Conservation (phyloP, 1,140 invertebrate genomes). For the Adelges cooleyi region DNA sequence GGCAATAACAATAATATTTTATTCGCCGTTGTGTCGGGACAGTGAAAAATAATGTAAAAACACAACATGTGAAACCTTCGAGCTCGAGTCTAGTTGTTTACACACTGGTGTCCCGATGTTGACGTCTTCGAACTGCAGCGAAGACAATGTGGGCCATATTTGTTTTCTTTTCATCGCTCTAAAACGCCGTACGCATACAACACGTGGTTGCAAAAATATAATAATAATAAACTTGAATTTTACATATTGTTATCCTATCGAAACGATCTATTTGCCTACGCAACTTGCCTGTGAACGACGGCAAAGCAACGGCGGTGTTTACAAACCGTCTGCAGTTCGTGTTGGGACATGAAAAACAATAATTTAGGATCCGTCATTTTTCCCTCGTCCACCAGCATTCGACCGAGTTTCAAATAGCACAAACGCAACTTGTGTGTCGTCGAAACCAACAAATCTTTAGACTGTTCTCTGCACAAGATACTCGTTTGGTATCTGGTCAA, state of each 20-base stretch:
- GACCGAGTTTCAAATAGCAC: slow-evolving; percentile 47
- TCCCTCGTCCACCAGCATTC: slow-evolving; percentile 48
- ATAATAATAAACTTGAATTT: not conserved
- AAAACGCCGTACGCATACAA: slow-evolving; percentile 34
- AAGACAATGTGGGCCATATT: slow-evolving; percentile 45
- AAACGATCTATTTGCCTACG: not conserved
- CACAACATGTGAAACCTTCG: not conserved
- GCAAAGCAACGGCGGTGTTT: slow-evolving; percentile 41
- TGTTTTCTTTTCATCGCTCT: slow-evolving; percentile 54
- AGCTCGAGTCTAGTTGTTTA: not conserved
- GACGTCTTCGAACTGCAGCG: slow-evolving; percentile 52
- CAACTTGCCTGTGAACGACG: not conserved
- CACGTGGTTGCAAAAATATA: not conserved
- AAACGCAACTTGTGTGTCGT: slow-evolving; percentile 49
- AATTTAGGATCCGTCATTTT: slow-evolving; percentile 52
- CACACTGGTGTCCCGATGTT: slow-evolving; percentile 44
- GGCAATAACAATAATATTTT: too few relatives aligned
- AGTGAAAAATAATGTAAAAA: too few relatives aligned
- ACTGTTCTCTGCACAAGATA: slow-evolving; percentile 52
- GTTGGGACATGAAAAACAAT: slow-evolving; percentile 55
- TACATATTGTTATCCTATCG: not conserved
- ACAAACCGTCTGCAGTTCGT: slow-evolving; percentile 52
- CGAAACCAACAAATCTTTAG: slow-evolving; percentile 51
- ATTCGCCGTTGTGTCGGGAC: too few relatives aligned
- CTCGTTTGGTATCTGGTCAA: slow-evolving; percentile 47